Evolutionary conservation across 2,797 vertebrate species (phyloP).

Genomic region (Phataginus tricuspis): DNA sequence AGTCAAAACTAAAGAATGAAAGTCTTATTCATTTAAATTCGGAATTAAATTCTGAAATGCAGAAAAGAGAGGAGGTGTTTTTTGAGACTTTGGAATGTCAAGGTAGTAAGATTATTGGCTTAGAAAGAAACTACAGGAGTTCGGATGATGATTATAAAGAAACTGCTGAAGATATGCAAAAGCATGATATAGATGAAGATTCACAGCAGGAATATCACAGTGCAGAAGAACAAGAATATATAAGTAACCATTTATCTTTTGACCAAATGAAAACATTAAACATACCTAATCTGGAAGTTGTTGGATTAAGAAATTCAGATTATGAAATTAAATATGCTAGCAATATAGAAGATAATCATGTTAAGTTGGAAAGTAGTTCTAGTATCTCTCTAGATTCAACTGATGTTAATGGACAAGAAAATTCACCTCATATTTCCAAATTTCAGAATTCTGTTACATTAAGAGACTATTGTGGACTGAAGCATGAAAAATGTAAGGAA

Average conservation of each 20-base stretch:
- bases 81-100: slow-evolving; percentile 30
- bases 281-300: not conserved
- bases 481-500: not conserved
- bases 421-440: not conserved
- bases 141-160: not conserved
- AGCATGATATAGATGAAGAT: slow-evolving; percentile 43
- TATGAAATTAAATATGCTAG: not conserved
- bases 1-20: slow-evolving; percentile 63
- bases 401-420: slow-evolving; percentile 42
- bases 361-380: not conserved
- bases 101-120: not conserved
- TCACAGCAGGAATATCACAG: slow-evolving; percentile 83
- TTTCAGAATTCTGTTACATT: slow-evolving; percentile 51
- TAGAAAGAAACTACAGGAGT: not conserved
- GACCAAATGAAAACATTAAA: not conserved
- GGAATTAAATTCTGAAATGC: slow-evolving; percentile 64
- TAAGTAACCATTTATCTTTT: not conserved
- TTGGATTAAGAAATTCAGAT: not conserved
- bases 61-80: slow-evolving; percentile 7
- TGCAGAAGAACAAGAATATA: slow-evolving; percentile 60
- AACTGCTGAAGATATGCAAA: not conserved
- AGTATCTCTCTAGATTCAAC: not conserved
- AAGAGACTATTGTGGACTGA: not conserved
- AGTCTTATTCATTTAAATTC: slow-evolving; percentile 54
- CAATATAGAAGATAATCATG: not conserved